A percentile compares a stretch with the other conserved stretches of the same genome.
These are phyloP conservation scores for Incurvaria masculella DNA, from an alignment of 2,888 invertebrate species.

Conservation along the genomic window DNA sequence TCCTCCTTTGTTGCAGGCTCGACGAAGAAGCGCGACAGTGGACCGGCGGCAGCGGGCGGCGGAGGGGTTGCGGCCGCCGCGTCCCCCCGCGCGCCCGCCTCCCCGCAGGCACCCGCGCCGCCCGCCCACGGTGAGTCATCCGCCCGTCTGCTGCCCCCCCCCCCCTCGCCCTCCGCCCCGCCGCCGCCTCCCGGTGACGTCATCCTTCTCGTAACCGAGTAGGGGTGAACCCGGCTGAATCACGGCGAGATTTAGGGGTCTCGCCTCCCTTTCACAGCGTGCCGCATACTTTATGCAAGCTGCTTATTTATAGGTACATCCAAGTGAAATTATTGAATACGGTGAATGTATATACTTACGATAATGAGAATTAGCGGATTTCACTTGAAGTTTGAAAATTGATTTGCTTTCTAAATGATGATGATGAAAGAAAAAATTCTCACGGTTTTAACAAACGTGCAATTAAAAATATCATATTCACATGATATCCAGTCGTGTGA, in stretches of 20 bases:
- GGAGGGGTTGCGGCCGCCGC: constrained; percentile 20
- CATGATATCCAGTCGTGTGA: too few relatives aligned
- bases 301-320: too few relatives aligned
- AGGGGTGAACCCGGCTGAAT: background rate
- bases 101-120: constrained; percentile 25
- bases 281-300: too few relatives aligned
- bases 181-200: background rate
- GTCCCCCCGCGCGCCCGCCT: constrained; percentile 32
- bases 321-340: too few relatives aligned
- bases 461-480: too few relatives aligned
- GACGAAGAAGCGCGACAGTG: constrained; percentile 49
- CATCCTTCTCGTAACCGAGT: constrained; percentile 1
- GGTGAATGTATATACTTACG: too few relatives aligned
- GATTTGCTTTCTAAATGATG: too few relatives aligned
- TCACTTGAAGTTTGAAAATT: too few relatives aligned
- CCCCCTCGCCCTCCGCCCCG: background rate
- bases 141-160: background rate
- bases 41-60: constrained; percentile 26
- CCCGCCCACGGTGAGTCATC: constrained; percentile 39
- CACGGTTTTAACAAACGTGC: too few relatives aligned
- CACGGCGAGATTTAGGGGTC: background rate
- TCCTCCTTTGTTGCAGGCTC: constrained; percentile 16
- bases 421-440: too few relatives aligned
- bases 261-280: too few relatives aligned
- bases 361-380: too few relatives aligned